Evolutionary conservation across 2,888 invertebrate genomes (phyloP).

Genomic region (Caenorhabditis angaria): DNA sequence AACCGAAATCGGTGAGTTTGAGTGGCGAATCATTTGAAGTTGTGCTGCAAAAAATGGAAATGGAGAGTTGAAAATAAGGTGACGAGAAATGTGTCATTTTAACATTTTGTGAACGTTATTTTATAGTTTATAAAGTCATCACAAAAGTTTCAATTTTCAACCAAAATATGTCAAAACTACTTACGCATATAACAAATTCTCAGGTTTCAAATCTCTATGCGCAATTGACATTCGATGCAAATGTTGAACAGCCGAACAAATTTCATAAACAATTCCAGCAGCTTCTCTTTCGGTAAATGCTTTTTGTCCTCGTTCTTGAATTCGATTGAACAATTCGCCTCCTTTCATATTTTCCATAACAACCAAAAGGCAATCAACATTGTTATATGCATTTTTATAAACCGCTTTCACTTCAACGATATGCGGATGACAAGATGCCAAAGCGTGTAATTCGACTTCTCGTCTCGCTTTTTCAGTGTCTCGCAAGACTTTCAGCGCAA

Average conservation of each 20-base stretch:
- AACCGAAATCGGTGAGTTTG: constrained; percentile 98
- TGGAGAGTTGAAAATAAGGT: not conserved
- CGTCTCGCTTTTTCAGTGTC: constrained; percentile 91
- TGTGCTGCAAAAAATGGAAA: constrained; percentile 20
- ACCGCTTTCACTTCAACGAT: constrained; percentile 93
- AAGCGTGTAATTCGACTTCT: constrained; percentile 92
- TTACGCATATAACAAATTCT: constrained; percentile 88
- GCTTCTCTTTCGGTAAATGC: constrained; percentile 97
- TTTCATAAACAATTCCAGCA: constrained; percentile 90
- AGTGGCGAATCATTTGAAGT: constrained; percentile 81
- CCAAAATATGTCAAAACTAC: constrained; percentile 9
- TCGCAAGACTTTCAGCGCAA: constrained; percentile 89
- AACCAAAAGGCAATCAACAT: constrained; percentile 89
- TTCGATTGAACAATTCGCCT: constrained; percentile 94
- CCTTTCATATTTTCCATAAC: constrained; percentile 99
- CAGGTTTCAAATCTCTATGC: constrained; percentile 92
- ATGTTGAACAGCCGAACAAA: constrained; percentile 91
- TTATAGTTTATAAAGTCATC: too few relatives aligned
- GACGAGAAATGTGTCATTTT: not conserved
- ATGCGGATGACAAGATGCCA: constrained; percentile 87
- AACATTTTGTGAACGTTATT: too few relatives aligned
- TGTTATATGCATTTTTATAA: constrained; percentile 93
- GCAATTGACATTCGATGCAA: constrained; percentile 94
- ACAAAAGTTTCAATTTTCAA: not conserved
- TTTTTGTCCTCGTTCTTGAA: constrained; percentile 90